Base-by-base conservation (phyloP, 2,113 vertebrate genomes). In the Monopterus albus region DNA sequence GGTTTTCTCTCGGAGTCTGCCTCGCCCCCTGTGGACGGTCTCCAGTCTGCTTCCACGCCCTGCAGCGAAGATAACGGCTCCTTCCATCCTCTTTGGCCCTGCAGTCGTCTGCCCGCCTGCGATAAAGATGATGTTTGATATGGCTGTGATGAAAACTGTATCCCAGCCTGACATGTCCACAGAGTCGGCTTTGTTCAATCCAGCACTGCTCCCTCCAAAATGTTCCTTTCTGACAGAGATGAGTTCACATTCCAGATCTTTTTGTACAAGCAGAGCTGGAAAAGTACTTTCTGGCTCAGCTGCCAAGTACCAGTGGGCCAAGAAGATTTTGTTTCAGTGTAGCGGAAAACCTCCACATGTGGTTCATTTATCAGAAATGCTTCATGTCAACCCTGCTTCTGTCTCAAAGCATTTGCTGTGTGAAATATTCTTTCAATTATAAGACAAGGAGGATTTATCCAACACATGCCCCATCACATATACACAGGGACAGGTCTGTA, bases 41-140 rank as follows among this genome's bases (percentile, higher is more conserved):
- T 60, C 7, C 36, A 38, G 39, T 53, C 39, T 40, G 7, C 47
- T 8, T 17, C 6, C 23, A 10, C 31, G 31, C 38, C 73, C 52
- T 5, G 5, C 35, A 0, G 57, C 11, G 52, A 25, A 20, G 10
- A 60, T 50, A 73, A 61, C 46, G 2, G 15, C 46, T 51, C 12
- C 28, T 11, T 61, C 68, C 20, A 13, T 73, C 75, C 42, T 33
- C 38, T 68, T 45, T n/a, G 29, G 14, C 57, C 61, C 52, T 23
- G 52, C 47, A 25, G 35, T 20, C 23, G 31, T 36, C 79, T 70
- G 63, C 39, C 26, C 5, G 39, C 61, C 46, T 49, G 75, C 20
- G 69, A 84, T 78, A 74, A 73, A 66, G 49, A 53, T 12, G 57
- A 61, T 47, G 75, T 82, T 74, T 80, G 73, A 82, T 80, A 62